phyloP scores from a whole-genome alignment of 2,888 invertebrate genomes.

The Pycnomerus fuliginosus region DNA sequence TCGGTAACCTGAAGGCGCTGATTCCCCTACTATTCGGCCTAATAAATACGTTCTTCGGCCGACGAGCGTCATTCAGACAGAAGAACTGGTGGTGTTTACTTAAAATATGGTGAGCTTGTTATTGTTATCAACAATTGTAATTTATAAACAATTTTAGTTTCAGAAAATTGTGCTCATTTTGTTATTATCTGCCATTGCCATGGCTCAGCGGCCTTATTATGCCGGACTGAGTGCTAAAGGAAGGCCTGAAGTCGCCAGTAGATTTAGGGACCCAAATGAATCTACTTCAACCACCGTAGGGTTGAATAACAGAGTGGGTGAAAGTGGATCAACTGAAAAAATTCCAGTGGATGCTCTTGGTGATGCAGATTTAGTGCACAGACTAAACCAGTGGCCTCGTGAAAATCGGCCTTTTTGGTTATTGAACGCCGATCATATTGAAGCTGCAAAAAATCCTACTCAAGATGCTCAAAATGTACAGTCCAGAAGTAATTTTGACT shows the following conservation, averaged over 20 bases:
- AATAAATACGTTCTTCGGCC: no score
- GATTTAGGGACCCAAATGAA: conserved; percentile 43
- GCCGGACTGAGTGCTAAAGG: conserved; percentile 62
- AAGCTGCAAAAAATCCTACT: conserved; percentile 46
- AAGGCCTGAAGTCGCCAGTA: conserved; percentile 58
- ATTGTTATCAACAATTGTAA: no score
- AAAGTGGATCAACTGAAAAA: conserved; percentile 49
- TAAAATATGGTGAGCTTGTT: no score
- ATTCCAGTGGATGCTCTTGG: conserved; percentile 69
- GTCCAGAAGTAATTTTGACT: conserved; percentile 7
- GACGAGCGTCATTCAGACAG: no score
- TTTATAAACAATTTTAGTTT: no score
- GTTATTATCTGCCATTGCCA: conserved; percentile 18
- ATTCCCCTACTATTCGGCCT: no score
- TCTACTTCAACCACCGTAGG: conserved; percentile 31
- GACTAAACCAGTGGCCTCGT: conserved; percentile 64
- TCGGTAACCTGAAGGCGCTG: no score
- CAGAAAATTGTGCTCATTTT: no score
- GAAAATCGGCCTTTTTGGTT: conserved; percentile 74
- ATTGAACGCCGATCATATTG: conserved; percentile 67
- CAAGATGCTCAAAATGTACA: conserved; percentile 10
- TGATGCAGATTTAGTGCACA: conserved; percentile 61
- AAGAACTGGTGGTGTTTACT: no score
- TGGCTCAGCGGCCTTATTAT: conserved; percentile 65
- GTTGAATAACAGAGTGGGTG: conserved; percentile 58